phyloP scores from a whole-genome alignment of 64 coral and sea anemone genomes.

The Dendronephthya gigantea region DNA sequence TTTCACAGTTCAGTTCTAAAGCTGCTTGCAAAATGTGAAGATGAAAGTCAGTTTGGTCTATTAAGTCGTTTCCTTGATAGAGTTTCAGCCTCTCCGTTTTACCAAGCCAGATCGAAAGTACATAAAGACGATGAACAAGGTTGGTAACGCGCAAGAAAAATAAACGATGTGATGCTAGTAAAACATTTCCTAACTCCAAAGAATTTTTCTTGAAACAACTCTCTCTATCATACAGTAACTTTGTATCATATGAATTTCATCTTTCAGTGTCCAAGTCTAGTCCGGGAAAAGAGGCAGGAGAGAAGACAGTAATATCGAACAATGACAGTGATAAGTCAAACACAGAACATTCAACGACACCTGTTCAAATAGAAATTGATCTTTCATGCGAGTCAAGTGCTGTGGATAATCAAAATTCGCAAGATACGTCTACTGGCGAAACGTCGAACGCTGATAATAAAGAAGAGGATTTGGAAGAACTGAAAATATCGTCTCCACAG shows the following conservation, averaged over 20 bases:
- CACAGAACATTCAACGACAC: neutral
- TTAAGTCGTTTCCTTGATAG: slow-evolving; percentile 57
- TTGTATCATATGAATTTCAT: neutral
- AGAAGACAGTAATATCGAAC: neutral
- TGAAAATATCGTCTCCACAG: no score
- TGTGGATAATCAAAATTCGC: neutral
- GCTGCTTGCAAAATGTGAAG: slow-evolving; percentile 45
- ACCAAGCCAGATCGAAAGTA: slow-evolving; percentile 61
- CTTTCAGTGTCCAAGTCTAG: neutral
- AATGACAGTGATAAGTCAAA: neutral
- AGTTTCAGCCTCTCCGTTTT: slow-evolving; percentile 68
- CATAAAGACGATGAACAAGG: slow-evolving; percentile 29
- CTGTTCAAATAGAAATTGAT: neutral
- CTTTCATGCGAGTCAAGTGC: neutral
- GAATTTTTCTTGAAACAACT: no score
- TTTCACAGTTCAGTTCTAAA: slow-evolving; percentile 77
- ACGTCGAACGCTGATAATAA: neutral
- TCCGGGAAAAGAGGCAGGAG: neutral
- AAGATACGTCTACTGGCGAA: neutral
- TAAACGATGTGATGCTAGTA: no score
- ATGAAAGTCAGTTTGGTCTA: slow-evolving; percentile 44
- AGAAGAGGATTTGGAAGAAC: no score
- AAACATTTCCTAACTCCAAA: no score
- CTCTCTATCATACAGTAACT: no score
- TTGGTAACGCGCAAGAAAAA: neutral